Base-by-base conservation (phyloP, 1,140 invertebrate genomes). In the Apolygus lucorum region DNA sequence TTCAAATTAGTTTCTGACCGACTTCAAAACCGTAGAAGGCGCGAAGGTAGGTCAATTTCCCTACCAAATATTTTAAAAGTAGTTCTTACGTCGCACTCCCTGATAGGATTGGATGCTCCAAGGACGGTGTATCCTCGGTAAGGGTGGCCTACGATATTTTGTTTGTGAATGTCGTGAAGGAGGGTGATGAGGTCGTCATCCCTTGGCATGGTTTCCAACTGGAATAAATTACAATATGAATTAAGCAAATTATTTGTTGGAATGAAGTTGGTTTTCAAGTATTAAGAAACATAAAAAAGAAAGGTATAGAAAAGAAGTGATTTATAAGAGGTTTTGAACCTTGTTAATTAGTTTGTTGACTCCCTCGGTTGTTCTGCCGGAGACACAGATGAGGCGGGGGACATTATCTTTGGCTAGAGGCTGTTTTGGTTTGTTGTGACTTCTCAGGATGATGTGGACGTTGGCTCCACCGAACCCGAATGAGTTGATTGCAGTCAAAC, bases 381-480 rank as follows among this genome's bases (percentile, higher is more conserved):
- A 91, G 64, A 90, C 87, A 2, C 87, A 80, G 22, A 95, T 82
- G 4, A 97, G 80, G 70, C 91, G 85, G 1, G 89, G 90, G 2
- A 79, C 79, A 52, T 81, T 80, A 4, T 28, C 34, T 27, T 42
- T 65, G 4, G 52, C 22, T 17, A 84, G 79, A 0, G 82, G 79
- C 2, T 79, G 74, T 77, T 90, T 89, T 24, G 84, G 84, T 76
- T 90, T 90, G 0, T 86, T 84, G 76, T 91, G 90, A 0, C 89
- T 89, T 74, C 88, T 87, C 0, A 98, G 80, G 67, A 99, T 81
- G 0, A 93, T 80, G 79, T 98, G 96, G 17, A 92, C 94, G 81
- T 99, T 99, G 25, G 95, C 92, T 63, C 96, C 96, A 68, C 96
- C 96, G 81, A 98, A 98, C 22, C 96, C 96, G 79, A 99, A 99